A percentile compares a stretch with the other conserved stretches of the same genome.
Evolutionary conservation across 2,888 invertebrate species (phyloP).

Genomic region (Andrena bicolor): DNA sequence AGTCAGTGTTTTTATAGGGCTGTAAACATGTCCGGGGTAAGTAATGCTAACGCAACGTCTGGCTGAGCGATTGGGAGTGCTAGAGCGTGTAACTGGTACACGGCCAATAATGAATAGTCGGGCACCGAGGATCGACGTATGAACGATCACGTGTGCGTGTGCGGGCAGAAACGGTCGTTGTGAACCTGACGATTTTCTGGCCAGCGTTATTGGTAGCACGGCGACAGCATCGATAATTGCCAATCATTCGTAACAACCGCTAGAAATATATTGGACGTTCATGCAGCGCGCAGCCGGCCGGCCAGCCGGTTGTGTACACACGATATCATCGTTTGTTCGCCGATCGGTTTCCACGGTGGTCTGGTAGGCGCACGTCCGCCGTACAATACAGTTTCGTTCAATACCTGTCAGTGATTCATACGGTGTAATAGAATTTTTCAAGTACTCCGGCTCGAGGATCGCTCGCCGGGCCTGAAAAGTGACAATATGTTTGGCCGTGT

Average conservation of each 20-base stretch:
- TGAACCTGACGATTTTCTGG: slow-evolving; percentile 64
- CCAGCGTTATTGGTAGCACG: slow-evolving; percentile 50
- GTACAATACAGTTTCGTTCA: slow-evolving; percentile 70
- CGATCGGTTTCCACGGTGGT: slow-evolving; percentile 61
- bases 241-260: slow-evolving; percentile 71
- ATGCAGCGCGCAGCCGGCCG: slow-evolving; percentile 43
- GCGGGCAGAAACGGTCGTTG: slow-evolving; percentile 18
- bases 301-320: slow-evolving; percentile 53
- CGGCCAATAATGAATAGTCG: slow-evolving; percentile 65
- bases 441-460: slow-evolving; percentile 50
- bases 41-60: slow-evolving; percentile 59
- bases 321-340: slow-evolving; percentile 68
- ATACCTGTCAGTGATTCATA: slow-evolving; percentile 66
- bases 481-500: slow-evolving; percentile 56
- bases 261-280: slow-evolving; percentile 65
- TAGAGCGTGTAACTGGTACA: slow-evolving; percentile 59
- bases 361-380: slow-evolving; percentile 45
- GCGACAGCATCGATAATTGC: slow-evolving; percentile 73
- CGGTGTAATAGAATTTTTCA: slow-evolving; percentile 67
- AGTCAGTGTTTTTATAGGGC: slow-evolving; percentile 57
- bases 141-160: slow-evolving; percentile 47
- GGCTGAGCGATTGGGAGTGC: slow-evolving; percentile 21
- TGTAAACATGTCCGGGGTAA: slow-evolving; percentile 62
- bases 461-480: slow-evolving; percentile 47
- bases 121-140: slow-evolving; percentile 44